Percentiles rank a stretch among this genome's conserved stretches.
These are phyloP conservation scores for Chaetura pelagica DNA, from an alignment of 2,113 vertebrate genomes.

Conservation along the genomic window DNA sequence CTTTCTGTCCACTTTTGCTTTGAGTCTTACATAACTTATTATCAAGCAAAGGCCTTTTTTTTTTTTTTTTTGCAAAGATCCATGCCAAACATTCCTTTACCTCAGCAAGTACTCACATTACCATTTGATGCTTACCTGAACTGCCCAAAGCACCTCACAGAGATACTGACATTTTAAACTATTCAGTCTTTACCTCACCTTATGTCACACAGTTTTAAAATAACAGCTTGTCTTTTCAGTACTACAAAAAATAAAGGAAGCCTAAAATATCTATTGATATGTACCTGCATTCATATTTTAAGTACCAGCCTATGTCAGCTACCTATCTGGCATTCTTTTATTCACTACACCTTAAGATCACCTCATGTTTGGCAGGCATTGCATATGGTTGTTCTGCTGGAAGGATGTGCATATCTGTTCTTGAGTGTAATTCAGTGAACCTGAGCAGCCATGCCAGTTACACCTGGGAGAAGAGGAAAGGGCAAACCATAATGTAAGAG, in stretches of 20 bases:
- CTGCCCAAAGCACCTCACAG: neutral
- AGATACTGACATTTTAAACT: neutral
- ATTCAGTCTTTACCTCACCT: neutral
- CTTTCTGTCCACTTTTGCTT: neutral
- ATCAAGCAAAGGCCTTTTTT: neutral
- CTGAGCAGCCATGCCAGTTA: neutral
- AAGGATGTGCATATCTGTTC: neutral
- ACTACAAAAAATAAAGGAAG: neutral
- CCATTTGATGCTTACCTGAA: neutral
- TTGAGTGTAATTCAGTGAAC: neutral
- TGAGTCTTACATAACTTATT: neutral
- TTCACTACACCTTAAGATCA: neutral
- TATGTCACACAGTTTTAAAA: neutral
- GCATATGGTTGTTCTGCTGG: neutral
- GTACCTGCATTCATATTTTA: neutral
- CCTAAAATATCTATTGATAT: neutral
- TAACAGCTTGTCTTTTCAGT: neutral
- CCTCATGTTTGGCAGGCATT: neutral
- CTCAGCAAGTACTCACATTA: neutral
- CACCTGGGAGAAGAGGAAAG: neutral
- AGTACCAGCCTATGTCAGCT: neutral
- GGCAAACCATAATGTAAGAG: neutral
- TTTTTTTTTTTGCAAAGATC: neutral
- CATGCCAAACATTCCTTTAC: neutral
- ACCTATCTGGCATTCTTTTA: neutral